Conservation (phyloP, 2,797 vertebrate species). For the Gouania willdenowi region DNA sequence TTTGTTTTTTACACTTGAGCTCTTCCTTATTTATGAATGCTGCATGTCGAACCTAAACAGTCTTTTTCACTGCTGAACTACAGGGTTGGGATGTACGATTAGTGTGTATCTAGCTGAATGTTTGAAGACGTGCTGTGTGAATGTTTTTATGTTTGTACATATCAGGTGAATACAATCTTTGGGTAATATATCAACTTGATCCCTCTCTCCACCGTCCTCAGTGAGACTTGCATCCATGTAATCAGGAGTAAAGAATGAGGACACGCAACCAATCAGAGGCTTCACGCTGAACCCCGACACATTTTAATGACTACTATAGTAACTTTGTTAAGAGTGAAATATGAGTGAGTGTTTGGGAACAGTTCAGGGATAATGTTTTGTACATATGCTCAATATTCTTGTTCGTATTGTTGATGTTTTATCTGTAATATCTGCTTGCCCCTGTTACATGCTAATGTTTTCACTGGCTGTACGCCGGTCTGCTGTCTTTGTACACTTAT, state of each 20-base stretch:
- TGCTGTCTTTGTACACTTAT: constrained; percentile 63
- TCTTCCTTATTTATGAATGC: constrained; percentile 62
- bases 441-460: constrained; percentile 34
- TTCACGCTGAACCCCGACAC: constrained; percentile 4
- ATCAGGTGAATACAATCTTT: neutral
- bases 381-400: constrained; percentile 53
- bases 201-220: constrained; percentile 8
- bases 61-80: constrained; percentile 39
- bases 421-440: constrained; percentile 40
- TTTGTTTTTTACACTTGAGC: constrained; percentile 33
- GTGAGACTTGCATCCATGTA: too few species aligned
- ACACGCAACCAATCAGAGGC: constrained; percentile 1
- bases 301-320: constrained; percentile 35
- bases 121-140: constrained; percentile 37
- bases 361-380: constrained; percentile 74
- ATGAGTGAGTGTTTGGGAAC: constrained; percentile 39
- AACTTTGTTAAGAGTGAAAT: constrained; percentile 31
- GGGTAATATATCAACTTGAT: constrained; percentile 29
- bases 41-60: constrained; percentile 53
- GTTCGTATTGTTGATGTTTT: constrained; percentile 34
- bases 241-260: too few species aligned
- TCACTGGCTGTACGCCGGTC: constrained; percentile 46
- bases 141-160: constrained; percentile 18
- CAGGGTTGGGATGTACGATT: constrained; percentile 33
- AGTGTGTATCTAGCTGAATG: constrained; percentile 28